phyloP scores from a whole-genome alignment of 2,113 vertebrate species.

The Bucco capensis region DNA sequence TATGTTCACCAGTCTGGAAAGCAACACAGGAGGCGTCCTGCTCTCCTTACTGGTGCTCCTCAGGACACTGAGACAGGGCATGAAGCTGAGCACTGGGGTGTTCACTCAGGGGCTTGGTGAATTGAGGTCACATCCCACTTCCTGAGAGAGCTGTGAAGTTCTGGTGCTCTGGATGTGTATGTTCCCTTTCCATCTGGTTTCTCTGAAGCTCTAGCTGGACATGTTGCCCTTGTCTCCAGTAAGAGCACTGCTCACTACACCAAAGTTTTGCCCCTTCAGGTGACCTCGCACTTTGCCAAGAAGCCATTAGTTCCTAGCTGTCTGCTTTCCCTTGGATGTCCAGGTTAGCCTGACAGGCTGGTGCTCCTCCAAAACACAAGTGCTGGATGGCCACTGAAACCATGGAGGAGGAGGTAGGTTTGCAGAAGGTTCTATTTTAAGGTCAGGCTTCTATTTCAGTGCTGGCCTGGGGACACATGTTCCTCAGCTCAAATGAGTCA shows the following conservation, averaged over 20 bases:
- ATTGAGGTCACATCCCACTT: background rate
- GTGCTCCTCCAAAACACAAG: background rate
- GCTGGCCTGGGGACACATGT: rapidly evolving
- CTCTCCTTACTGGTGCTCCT: background rate
- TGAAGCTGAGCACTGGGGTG: background rate
- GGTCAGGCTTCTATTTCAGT: background rate
- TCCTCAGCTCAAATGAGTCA: background rate
- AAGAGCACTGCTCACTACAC: background rate
- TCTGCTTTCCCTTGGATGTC: background rate
- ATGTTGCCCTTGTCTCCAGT: background rate
- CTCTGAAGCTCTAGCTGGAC: background rate
- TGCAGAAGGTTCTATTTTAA: background rate
- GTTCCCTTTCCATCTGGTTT: background rate
- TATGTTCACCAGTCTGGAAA: rapidly evolving
- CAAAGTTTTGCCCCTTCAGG: background rate
- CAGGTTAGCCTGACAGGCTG: background rate
- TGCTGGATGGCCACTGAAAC: background rate
- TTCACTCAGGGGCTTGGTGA: background rate
- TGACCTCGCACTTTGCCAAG: background rate
- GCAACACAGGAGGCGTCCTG: rapidly evolving
- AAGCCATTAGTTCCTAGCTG: background rate
- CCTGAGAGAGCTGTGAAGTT: background rate
- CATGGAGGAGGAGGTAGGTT: background rate
- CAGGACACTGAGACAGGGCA: background rate
- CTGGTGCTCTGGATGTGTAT: rapidly evolving